Conservation (phyloP, 2,113 vertebrate genomes). For the Circaetus cinerascens region DNA sequence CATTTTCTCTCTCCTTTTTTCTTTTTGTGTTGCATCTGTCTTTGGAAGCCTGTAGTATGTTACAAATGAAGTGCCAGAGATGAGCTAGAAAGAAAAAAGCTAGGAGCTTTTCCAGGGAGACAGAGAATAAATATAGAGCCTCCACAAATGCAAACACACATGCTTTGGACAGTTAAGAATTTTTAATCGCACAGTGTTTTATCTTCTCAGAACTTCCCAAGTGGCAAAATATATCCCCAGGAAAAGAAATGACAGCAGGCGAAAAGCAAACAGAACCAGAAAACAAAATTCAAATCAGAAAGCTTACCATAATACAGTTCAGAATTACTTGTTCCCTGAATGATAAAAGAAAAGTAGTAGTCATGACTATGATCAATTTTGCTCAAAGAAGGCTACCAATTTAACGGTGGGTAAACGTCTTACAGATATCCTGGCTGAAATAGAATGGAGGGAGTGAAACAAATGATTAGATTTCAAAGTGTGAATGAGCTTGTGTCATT, state of each 20-base stretch:
- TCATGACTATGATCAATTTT: constrained; percentile 24
- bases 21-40: constrained; percentile 38
- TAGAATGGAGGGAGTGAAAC: neutral
- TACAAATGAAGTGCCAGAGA: constrained; percentile 47
- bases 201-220: constrained; percentile 43
- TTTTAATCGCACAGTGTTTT: neutral
- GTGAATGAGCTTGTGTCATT: neutral
- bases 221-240: constrained; percentile 29
- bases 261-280: neutral
- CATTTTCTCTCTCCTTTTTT: constrained; percentile 36
- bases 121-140: constrained; percentile 51
- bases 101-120: constrained; percentile 49
- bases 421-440: neutral
- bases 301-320: neutral
- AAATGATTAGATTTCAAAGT: constrained; percentile 2
- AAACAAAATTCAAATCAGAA: constrained; percentile 48
- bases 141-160: constrained; percentile 35
- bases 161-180: constrained; percentile 39
- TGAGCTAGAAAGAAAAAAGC: constrained; percentile 30
- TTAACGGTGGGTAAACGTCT: neutral
- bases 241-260: constrained; percentile 23
- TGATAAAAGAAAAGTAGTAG: constrained; percentile 7
- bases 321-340: neutral
- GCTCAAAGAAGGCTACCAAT: neutral
- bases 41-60: constrained; percentile 34